phyloP scores from a whole-genome alignment of 1,140 invertebrate species.

The Drosophila pruinosa region DNA sequence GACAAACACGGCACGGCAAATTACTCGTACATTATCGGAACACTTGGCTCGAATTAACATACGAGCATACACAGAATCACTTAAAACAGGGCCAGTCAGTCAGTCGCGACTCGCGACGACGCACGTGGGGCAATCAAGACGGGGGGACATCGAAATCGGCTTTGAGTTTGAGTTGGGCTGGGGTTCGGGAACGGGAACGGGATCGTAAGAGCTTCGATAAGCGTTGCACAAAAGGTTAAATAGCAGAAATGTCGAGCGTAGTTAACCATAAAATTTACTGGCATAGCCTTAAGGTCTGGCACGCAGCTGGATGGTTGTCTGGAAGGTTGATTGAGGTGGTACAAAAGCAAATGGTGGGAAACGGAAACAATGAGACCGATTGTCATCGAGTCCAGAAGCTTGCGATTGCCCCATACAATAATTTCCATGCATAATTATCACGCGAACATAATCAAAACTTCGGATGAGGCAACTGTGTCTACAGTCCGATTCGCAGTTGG shows the following conservation, averaged over 20 bases:
- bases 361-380: conserved; percentile 79
- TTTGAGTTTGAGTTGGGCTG: conserved; percentile 1
- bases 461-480: conserved; percentile 67
- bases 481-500: conserved; percentile 6
- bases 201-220: conserved; percentile 41
- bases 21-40: conserved; percentile 38
- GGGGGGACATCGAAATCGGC: background rate
- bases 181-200: too few relatives aligned
- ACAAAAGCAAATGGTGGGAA: conserved; percentile 66
- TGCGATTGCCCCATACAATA: conserved; percentile 37
- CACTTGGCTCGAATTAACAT: conserved; percentile 51
- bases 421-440: conserved; percentile 73
- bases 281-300: conserved; percentile 26
- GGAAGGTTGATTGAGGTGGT: conserved; percentile 5
- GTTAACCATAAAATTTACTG: conserved; percentile 78
- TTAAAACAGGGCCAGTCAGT: conserved; percentile 18
- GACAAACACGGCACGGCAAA: conserved; percentile 4
- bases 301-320: conserved; percentile 61
- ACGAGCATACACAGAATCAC: conserved; percentile 33
- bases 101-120: conserved; percentile 15
- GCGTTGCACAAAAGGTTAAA: conserved; percentile 69
- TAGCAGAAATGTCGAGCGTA: conserved; percentile 55
- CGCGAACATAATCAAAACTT: conserved; percentile 67
- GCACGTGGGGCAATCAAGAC: conserved; percentile 36
- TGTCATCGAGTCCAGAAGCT: conserved; percentile 66